Conservation (phyloP, 2,888 invertebrate species). For the Morpho deidamia region DNA sequence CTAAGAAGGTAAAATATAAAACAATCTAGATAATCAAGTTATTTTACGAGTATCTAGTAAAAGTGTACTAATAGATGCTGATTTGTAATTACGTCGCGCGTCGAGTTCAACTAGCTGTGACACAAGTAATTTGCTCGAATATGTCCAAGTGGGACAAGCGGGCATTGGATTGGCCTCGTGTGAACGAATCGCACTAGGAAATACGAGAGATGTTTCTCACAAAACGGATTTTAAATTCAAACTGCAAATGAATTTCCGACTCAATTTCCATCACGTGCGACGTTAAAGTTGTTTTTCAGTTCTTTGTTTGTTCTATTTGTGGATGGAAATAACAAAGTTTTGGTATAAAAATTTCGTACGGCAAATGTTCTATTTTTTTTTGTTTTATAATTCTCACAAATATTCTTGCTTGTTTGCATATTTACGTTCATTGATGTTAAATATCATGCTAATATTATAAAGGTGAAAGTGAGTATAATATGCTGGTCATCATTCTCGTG, state of each 20-base stretch:
- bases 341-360: too few species aligned
- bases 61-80: background rate
- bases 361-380: too few species aligned
- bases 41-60: background rate
- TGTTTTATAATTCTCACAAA: too few species aligned
- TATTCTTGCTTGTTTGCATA: too few species aligned
- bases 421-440: too few species aligned
- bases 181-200: conserved; percentile 4
- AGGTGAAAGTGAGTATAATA: too few species aligned
- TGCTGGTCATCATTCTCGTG: too few species aligned
- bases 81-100: conserved; percentile 7
- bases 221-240: conserved; percentile 10
- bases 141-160: conserved; percentile 1
- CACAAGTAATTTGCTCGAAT: conserved; percentile 18
- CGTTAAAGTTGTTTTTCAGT: background rate
- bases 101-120: conserved; percentile 7
- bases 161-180: conserved; percentile 15
- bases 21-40: too few species aligned
- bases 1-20: too few species aligned
- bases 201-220: conserved; percentile 1
- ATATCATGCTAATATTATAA: too few species aligned
- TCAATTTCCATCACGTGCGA: background rate
- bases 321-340: too few species aligned
- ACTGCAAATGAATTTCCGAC: conserved; percentile 6
- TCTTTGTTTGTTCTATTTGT: too few species aligned